Percentiles rank a stretch among this genome's conserved stretches.
These are phyloP conservation scores for Aurelia coerulea DNA, from an alignment of 30 jellyfish, hydroid and myxozoan species.

Conservation along the genomic window DNA sequence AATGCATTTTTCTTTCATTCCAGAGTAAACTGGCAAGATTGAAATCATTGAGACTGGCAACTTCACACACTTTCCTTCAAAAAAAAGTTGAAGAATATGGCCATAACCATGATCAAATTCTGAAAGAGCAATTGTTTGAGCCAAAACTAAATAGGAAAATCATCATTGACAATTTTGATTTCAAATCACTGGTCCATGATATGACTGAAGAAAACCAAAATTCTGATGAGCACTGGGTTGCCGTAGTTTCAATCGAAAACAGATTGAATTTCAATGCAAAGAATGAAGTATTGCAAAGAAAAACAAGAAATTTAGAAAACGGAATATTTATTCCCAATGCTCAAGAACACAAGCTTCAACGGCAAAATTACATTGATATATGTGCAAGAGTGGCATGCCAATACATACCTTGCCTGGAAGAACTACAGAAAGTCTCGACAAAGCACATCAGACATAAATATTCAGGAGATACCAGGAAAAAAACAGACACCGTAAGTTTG, in stretches of 20 bases:
- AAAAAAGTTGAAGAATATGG: constrained; percentile 1
- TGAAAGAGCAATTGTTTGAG: background rate
- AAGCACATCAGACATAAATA: constrained; percentile 15
- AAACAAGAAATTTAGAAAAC: background rate
- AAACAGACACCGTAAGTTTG: background rate
- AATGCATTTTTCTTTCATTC: no score
- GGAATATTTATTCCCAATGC: constrained; percentile 12
- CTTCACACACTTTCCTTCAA: background rate
- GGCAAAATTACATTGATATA: constrained; percentile 9
- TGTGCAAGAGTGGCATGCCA: constrained; percentile 14
- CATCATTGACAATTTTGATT: constrained; percentile 1
- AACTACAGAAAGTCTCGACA: background rate
- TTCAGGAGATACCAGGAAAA: background rate
- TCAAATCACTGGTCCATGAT: background rate
- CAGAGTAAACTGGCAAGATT: background rate
- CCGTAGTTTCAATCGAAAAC: background rate
- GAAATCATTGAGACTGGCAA: background rate
- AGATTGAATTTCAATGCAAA: background rate
- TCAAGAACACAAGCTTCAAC: background rate
- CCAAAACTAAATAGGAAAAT: background rate
- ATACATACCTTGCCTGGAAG: constrained; percentile 10
- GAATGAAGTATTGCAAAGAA: background rate
- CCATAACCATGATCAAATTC: background rate
- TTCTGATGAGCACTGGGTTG: constrained; percentile 2
- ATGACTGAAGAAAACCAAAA: constrained; percentile 1